Evolutionary conservation across 2,113 vertebrate genomes (phyloP).

Genomic region (Mugil cephalus): DNA sequence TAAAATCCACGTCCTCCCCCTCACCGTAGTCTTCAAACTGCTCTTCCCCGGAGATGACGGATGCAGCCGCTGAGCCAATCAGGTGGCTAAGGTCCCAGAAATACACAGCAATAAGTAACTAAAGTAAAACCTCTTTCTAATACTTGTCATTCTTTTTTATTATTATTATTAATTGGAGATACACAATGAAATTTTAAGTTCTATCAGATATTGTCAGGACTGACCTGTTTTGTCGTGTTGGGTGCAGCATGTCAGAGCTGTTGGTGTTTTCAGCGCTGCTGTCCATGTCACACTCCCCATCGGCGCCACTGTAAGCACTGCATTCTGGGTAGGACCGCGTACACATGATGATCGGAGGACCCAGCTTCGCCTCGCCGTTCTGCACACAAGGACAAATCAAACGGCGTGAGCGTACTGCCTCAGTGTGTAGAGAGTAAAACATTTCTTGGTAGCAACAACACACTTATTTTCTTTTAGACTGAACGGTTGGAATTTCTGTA

Average conservation of each 20-base stretch:
- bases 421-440: not conserved
- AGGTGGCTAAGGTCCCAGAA: constrained; percentile 72
- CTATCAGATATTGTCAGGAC: not conserved
- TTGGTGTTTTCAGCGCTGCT: constrained; percentile 86
- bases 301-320: constrained; percentile 75
- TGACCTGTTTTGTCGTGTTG: constrained; percentile 72
- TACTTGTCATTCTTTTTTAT: no score
- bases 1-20: constrained; percentile 92
- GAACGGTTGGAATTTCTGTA: no score
- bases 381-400: constrained; percentile 51
- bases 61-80: constrained; percentile 86
- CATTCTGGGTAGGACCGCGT: constrained; percentile 83
- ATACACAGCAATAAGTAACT: not conserved
- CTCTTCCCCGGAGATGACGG: constrained; percentile 90
- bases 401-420: not conserved
- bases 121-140: no score
- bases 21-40: constrained; percentile 99
- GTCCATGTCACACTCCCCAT: constrained; percentile 90
- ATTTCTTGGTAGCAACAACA: no score
- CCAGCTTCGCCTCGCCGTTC: constrained; percentile 84
- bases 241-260: constrained; percentile 79
- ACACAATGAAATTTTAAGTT: no score
- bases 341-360: constrained; percentile 83
- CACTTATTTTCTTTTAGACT: no score
- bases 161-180: no score